Base-by-base conservation (phyloP, 1,140 invertebrate genomes). In the Chlorops oryzae region DNA sequence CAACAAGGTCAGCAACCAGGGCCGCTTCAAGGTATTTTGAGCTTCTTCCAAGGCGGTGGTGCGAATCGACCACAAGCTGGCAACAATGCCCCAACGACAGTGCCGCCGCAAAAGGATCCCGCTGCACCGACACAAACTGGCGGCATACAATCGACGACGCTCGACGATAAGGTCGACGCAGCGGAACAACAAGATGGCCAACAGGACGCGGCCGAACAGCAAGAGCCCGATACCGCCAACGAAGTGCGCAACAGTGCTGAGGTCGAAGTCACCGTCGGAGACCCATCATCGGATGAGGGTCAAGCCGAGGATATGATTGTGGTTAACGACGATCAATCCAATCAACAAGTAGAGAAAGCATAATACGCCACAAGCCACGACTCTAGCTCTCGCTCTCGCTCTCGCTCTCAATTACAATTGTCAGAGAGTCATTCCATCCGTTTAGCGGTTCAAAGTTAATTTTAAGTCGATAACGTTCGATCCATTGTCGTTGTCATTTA, bases 31-130 rank as follows among this genome's bases (percentile, higher is more conserved):
- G 60, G 62, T 18, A 58, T 68, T 35, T 57, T 68, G 25, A 68
- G 57, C 10, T 68, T 68, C 53, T 68, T 68, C 54, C 56, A 68
- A 35, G 65, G 65, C 25, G 65, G 65, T 21, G n/a, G n/a, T n/a
- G n/a, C n/a, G n/a, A 69, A 69, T 55, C 51, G 65, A 5, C 65
- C 65, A 10, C 63, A 63, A 47, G 44, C 57, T 2, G 28, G 55
- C 44, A 22, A 45, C 44, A 9, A 37, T 41, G 47, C 25, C 18
- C 37, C 23, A n/a, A 44, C 21, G 0, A 55, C 63, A 5, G 43
- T 56, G 12, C 50, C 60, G 0, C 38, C 61, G 0, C 39, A 20
- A 10, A 22, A 50, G 17, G 22, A 50, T 25, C 58, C 63, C 3
- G 28, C 27, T 20, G 17, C 17, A 18, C 22, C 20, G n/a, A n/a